Base-by-base conservation (phyloP, 2,888 invertebrate species). In the Heliconius hortense region DNA sequence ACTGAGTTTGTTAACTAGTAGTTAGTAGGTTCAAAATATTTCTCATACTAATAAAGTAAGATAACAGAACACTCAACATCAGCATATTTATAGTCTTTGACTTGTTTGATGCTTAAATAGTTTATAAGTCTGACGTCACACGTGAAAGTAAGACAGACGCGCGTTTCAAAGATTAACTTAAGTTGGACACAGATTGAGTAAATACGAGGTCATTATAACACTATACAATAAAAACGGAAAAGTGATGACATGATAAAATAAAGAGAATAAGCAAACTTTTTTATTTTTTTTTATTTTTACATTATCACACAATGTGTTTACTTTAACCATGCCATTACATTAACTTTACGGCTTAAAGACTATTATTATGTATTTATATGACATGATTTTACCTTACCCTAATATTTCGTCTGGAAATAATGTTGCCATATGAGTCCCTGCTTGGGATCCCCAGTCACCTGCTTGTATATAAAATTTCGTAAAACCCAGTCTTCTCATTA, bases 371-470 rank as follows among this genome's bases (percentile, higher is more conserved):
- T 26, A 43, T 26, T 21, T 66, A 31, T 31, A 43, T 26, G 26
- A n/a, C n/a, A 15, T 53, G 56, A 56, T 56, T 56, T 68, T 53
- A 48, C 60, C 83, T 84, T 85, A 92, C 93, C 95, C 93, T 81
- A 93, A 83, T 31, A 95, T 82, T 63, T 94, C 90, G 31, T 95
- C 91, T 0, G 97, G 96, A 84, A 95, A 97, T 56, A 96, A 81
- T 0, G 95, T 94, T 0, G 95, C 93, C 90, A 97, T 94, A 73
- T 94, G 88, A 0, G 94, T 89, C 0, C 94, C 95, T 59, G 96
- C 94, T 4, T 95, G 81, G 0, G 96, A 93, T 1, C 98, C 97
- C 97, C 97, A 97, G 85, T 97, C 97, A 0, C 97, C 97, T 0
- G 96, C 97, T 84, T 97, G 97, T 0, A 95, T 89, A 84, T 96